Percentiles rank a stretch among this genome's conserved stretches.
Conservation (phyloP, 2,797 vertebrate species). For the Platalea minor region DNA sequence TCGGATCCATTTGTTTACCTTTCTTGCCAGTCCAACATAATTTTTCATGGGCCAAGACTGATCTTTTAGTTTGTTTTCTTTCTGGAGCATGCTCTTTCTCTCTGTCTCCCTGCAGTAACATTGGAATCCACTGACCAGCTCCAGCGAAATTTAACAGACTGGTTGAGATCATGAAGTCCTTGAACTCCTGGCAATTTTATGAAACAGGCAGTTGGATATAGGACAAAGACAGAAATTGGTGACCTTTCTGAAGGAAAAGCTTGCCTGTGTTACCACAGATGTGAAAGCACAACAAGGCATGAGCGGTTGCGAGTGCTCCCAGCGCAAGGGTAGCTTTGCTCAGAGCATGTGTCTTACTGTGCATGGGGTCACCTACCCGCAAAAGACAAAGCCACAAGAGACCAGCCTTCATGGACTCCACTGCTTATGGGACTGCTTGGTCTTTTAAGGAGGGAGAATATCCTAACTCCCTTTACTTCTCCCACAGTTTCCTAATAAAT, state of each 20-base stretch:
- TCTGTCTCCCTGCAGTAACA: background rate
- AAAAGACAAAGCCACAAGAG: background rate
- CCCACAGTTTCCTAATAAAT: background rate
- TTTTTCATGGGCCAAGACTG: background rate
- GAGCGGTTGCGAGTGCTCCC: background rate
- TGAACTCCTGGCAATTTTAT: background rate
- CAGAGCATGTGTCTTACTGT: accelerated
- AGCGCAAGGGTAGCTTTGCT: background rate
- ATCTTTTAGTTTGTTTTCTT: slow-evolving; percentile 10
- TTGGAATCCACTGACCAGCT: background rate
- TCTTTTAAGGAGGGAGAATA: background rate
- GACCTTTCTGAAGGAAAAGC: background rate
- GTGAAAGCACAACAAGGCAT: background rate
- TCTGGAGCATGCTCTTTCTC: background rate
- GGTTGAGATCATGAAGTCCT: background rate
- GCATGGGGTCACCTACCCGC: background rate
- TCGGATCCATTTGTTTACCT: background rate
- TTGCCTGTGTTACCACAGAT: accelerated
- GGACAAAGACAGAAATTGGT: accelerated
- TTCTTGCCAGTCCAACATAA: background rate
- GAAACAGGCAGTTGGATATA: background rate
- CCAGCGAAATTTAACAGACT: background rate
- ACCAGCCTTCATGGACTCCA: background rate
- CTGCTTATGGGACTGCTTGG: background rate
- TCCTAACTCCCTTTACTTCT: background rate